These are phyloP conservation scores for Brassicogethes aeneus DNA, from an alignment of 2,888 invertebrate genomes.

Conservation along the genomic window DNA sequence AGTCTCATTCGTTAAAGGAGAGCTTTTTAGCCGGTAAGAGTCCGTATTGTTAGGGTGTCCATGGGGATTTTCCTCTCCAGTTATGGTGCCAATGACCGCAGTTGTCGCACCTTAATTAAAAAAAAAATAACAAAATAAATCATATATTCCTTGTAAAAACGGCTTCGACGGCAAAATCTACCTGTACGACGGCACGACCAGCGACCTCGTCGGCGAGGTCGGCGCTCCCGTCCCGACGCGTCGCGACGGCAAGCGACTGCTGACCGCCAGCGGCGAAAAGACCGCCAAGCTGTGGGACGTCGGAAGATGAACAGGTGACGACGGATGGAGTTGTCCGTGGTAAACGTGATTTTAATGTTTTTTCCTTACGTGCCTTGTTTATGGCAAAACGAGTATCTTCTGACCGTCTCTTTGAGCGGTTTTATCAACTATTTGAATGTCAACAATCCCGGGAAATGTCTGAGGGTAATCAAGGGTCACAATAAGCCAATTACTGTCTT, in stretches of 20 bases:
- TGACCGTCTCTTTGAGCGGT: slow-evolving; percentile 92
- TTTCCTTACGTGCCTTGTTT: slow-evolving; percentile 67
- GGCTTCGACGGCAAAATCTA: slow-evolving; percentile 97
- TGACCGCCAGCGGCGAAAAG: slow-evolving; percentile 96
- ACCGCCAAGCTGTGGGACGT: slow-evolving; percentile 95
- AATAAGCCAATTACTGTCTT: slow-evolving; percentile 95
- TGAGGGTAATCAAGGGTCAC: slow-evolving; percentile 85
- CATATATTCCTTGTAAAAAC: no score
- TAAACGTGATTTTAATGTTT: no score
- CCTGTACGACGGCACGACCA: slow-evolving; percentile 82
- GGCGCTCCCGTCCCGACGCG: slow-evolving; percentile 94
- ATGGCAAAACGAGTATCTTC: slow-evolving; percentile 79
- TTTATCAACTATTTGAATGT: slow-evolving; percentile 90
- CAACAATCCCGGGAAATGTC: slow-evolving; percentile 72
- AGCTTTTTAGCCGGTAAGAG: no score
- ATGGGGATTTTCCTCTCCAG: no score
- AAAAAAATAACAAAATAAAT: no score
- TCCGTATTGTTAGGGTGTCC: no score
- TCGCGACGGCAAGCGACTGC: slow-evolving; percentile 77
- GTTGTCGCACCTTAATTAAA: no score
- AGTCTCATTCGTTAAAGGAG: no score
- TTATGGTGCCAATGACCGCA: no score
- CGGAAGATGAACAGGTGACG: slow-evolving; percentile 74
- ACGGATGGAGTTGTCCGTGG: slow-evolving; percentile 40
- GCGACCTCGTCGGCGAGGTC: slow-evolving; percentile 80